Conservation (phyloP, 1,140 invertebrate genomes). For the Colletes gigas region DNA sequence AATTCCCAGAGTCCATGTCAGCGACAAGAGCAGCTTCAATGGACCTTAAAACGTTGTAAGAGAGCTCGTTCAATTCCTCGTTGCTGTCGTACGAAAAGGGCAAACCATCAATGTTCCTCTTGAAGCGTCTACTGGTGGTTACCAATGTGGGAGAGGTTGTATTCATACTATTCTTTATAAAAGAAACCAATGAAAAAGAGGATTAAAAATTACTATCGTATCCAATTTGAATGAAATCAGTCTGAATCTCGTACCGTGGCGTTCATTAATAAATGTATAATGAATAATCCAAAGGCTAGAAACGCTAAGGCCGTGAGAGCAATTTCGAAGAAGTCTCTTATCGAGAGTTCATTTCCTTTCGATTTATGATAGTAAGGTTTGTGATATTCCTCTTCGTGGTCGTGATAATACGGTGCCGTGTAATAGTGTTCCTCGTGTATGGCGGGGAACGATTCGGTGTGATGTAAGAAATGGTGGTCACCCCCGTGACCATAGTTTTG, state of each 20-base stretch:
- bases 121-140: slow-evolving; percentile 62
- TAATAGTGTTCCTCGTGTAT: slow-evolving; percentile 77
- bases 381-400: slow-evolving; percentile 66
- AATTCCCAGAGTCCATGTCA: slow-evolving; percentile 79
- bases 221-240: background rate
- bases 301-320: slow-evolving; percentile 89
- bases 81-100: slow-evolving; percentile 65
- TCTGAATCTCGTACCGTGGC: slow-evolving; percentile 62
- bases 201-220: background rate
- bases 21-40: slow-evolving; percentile 81
- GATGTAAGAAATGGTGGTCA: slow-evolving; percentile 40
- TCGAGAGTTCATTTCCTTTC: slow-evolving; percentile 81
- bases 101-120: slow-evolving; percentile 56
- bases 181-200: background rate
- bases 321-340: slow-evolving; percentile 89
- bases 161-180: slow-evolving; percentile 46
- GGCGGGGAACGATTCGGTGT: slow-evolving; percentile 63
- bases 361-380: slow-evolving; percentile 76
- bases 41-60: slow-evolving; percentile 81
- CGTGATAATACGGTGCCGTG: slow-evolving; percentile 52
- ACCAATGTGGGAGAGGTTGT: slow-evolving; percentile 58
- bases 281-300: slow-evolving; percentile 89
- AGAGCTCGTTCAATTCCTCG: slow-evolving; percentile 81
- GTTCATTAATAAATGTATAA: slow-evolving; percentile 87
- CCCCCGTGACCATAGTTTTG: slow-evolving; percentile 57